phyloP scores from a whole-genome alignment of 2,888 invertebrate genomes.

The Andrena hattorfiana region DNA sequence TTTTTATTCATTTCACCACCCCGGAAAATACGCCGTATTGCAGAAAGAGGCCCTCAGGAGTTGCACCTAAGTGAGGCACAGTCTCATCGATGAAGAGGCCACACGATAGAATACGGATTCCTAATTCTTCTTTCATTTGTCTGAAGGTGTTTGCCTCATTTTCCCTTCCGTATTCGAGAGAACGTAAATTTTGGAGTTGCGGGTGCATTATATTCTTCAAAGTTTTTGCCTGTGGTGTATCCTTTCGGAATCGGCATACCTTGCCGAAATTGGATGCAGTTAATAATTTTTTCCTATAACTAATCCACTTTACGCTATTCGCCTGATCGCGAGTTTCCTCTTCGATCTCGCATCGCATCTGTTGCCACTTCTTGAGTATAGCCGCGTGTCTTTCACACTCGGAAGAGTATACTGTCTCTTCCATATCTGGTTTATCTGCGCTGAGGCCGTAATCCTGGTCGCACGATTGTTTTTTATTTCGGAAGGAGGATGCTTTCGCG shows the following conservation, averaged over 20 bases:
- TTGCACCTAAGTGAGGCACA: constrained; percentile 5
- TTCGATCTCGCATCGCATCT: too few species aligned
- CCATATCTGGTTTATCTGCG: constrained; percentile 12
- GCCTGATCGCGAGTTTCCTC: too few species aligned
- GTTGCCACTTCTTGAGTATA: too few species aligned
- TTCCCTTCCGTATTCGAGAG: constrained; percentile 1
- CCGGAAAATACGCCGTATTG: too few species aligned
- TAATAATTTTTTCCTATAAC: too few species aligned
- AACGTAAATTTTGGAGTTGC: not conserved
- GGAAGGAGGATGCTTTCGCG: not conserved
- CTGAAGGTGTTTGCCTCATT: not conserved
- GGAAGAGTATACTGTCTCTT: too few species aligned
- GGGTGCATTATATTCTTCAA: constrained; percentile 2
- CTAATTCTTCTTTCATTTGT: constrained; percentile 5
- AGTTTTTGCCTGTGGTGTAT: not conserved
- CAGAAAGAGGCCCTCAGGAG: too few species aligned
- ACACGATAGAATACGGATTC: not conserved
- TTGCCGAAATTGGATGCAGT: constrained; percentile 25
- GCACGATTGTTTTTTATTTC: not conserved
- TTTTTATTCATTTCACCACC: too few species aligned
- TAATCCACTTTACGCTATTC: too few species aligned
- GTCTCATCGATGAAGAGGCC: constrained; percentile 13
- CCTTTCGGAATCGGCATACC: constrained; percentile 1
- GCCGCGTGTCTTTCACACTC: too few species aligned
- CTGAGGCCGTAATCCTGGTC: constrained; percentile 15